A percentile compares a stretch with the other conserved stretches of the same genome.
phyloP scores from a whole-genome alignment of 2,888 invertebrate genomes.

The Candidula unifasciata region DNA sequence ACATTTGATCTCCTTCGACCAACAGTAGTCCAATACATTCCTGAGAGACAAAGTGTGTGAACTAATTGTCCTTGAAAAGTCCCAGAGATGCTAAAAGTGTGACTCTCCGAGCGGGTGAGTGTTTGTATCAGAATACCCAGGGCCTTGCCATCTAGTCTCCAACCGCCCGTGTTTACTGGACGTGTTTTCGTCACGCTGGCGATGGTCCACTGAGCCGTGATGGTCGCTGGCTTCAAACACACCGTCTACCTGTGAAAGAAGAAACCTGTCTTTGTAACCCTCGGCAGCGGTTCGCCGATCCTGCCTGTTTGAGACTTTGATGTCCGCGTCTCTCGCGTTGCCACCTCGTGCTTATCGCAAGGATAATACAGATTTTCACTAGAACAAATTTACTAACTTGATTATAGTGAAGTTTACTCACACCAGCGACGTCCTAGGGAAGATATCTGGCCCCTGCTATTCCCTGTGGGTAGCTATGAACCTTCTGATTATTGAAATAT shows the following conservation, averaged over 20 bases:
- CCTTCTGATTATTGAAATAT: no score
- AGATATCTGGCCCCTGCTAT: neutral
- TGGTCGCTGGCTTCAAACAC: conserved; percentile 33
- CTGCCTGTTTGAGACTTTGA: conserved; percentile 27
- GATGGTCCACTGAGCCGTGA: neutral
- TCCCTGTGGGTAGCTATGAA: no score
- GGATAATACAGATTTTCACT: conserved; percentile 25
- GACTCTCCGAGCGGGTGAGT: no score
- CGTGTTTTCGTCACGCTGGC: conserved; percentile 27
- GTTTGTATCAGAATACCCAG: no score
- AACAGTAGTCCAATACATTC: no score
- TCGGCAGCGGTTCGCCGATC: neutral
- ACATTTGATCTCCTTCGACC: no score
- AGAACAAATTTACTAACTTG: conserved; percentile 38
- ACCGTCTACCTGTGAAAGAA: conserved; percentile 24
- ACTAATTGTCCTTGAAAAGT: no score
- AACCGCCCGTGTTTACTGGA: conserved; percentile 23
- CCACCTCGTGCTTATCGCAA: neutral
- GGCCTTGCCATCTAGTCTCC: neutral
- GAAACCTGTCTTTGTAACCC: conserved; percentile 12
- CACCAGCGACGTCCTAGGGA: neutral
- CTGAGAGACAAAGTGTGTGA: no score
- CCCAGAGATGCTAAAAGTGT: no score
- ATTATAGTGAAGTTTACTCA: conserved; percentile 30
- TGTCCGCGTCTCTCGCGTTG: neutral